A percentile compares a stretch with the other conserved stretches of the same genome.
Evolutionary conservation across 2,113 vertebrate species (phyloP).

Genomic region (Natator depressus): DNA sequence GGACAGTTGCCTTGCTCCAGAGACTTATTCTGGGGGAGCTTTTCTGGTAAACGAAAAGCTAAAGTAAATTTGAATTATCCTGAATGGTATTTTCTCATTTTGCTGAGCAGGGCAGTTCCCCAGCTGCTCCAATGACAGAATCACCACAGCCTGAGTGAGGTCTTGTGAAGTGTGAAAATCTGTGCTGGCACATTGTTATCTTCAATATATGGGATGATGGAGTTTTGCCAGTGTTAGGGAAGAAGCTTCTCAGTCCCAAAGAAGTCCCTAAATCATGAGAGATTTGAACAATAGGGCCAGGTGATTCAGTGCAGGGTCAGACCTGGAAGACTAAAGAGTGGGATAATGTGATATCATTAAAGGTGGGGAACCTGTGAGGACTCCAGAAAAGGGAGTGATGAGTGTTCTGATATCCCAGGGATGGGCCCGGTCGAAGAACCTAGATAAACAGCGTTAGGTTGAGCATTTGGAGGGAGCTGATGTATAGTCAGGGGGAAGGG

Average conservation of each 20-base stretch:
- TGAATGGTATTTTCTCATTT: neutral
- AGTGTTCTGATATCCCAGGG: neutral
- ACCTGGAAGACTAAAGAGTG: neutral
- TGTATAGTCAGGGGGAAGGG: neutral
- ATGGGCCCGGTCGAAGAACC: neutral
- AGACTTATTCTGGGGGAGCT: neutral
- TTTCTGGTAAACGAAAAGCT: neutral
- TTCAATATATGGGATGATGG: neutral
- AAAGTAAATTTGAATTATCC: neutral
- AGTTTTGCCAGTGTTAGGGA: neutral
- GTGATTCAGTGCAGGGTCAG: neutral
- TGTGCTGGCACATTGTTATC: neutral
- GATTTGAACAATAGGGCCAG: neutral
- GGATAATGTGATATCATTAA: neutral
- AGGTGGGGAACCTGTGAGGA: neutral
- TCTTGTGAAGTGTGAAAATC: neutral
- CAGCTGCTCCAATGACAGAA: neutral
- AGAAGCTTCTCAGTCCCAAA: neutral
- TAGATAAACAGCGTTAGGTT: neutral
- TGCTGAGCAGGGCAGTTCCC: neutral
- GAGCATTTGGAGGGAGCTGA: neutral
- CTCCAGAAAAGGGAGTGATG: neutral
- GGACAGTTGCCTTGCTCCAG: neutral
- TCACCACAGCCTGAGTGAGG: neutral
- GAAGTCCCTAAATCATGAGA: neutral